A percentile compares a stretch with the other conserved stretches of the same genome.
Conservation (phyloP, 1,140 invertebrate species). For the Drepana arcuata region DNA sequence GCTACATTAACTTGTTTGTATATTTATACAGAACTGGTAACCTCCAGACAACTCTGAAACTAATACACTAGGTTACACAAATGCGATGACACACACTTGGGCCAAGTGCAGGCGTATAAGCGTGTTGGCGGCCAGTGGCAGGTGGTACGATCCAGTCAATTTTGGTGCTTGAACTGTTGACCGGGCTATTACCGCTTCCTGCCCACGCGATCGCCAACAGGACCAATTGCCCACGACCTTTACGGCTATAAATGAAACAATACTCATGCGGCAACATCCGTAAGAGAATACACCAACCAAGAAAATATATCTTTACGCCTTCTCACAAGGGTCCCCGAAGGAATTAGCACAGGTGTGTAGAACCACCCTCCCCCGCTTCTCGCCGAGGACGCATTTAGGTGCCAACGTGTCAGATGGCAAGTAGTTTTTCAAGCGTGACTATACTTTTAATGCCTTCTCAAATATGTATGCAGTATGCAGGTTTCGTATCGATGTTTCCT, state of each 20-base stretch:
- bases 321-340: neutral
- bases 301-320: no score
- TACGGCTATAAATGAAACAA: conserved; percentile 11
- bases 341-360: neutral
- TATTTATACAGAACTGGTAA: neutral
- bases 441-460: no score
- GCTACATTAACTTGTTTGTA: neutral
- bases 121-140: conserved; percentile 11
- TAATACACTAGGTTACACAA: neutral
- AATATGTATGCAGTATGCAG: no score
- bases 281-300: no score
- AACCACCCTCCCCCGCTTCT: neutral
- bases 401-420: neutral
- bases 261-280: neutral
- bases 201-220: conserved; percentile 6
- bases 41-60: neutral
- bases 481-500: no score
- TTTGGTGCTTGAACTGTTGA: conserved; percentile 22
- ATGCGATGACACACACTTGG: neutral
- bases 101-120: neutral
- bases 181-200: conserved; percentile 20
- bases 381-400: neutral
- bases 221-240: conserved; percentile 10
- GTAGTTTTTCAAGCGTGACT: no score
- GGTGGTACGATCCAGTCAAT: conserved; percentile 13